Conservation (phyloP, 2,888 invertebrate genomes). For the Strigamia maritima region DNA sequence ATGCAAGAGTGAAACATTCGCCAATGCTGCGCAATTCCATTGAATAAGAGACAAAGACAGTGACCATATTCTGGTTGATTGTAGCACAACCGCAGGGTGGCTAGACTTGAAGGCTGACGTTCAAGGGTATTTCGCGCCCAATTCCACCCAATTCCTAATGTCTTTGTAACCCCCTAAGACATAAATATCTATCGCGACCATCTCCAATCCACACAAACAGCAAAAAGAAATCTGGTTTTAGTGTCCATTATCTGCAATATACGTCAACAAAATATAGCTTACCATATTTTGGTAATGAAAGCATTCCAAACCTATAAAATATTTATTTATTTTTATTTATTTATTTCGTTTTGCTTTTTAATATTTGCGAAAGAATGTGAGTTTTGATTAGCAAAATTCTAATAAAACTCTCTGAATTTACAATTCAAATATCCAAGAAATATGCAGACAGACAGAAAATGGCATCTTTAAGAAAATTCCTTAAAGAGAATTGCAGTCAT, state of each 20-base stretch:
- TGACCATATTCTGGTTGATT: constrained; percentile 26
- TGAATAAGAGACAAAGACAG: background rate
- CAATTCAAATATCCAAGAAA: background rate
- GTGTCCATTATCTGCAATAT: background rate
- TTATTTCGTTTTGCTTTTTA: background rate
- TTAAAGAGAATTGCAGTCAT: background rate
- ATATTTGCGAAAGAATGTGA: background rate
- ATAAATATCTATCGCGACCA: background rate
- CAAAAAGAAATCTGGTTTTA: background rate
- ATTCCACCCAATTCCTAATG: constrained; percentile 1
- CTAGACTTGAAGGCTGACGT: constrained; percentile 5
- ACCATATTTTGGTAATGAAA: too few species aligned
- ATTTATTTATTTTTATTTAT: background rate
- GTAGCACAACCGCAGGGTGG: constrained; percentile 6
- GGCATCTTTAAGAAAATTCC: constrained; percentile 14
- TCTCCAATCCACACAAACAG: background rate
- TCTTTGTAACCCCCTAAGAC: background rate
- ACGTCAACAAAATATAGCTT: background rate
- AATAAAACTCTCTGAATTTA: background rate
- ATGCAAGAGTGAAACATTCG: background rate
- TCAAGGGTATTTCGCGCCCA: constrained; percentile 6
- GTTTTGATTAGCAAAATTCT: background rate
- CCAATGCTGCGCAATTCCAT: background rate
- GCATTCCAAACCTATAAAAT: background rate
- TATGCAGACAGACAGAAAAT: background rate